Evolutionary conservation across 1,140 invertebrate species (phyloP).

Genomic region (Bombus superbus): DNA sequence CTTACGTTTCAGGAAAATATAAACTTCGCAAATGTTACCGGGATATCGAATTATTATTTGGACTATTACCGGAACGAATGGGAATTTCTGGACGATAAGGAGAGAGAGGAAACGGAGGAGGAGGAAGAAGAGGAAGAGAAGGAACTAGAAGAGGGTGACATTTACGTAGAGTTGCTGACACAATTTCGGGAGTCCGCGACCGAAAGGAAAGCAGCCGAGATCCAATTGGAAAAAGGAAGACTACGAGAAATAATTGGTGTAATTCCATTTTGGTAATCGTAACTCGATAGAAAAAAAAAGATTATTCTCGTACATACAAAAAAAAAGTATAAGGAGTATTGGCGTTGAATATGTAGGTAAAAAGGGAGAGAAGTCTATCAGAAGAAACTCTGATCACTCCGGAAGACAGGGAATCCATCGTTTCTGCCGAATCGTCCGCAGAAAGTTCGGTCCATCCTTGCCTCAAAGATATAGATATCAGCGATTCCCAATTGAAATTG

Average conservation of each 20-base stretch:
- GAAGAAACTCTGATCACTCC: conserved; percentile 62
- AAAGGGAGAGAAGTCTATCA: conserved; percentile 37
- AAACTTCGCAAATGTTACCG: conserved; percentile 21
- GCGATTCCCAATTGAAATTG: conserved; percentile 66
- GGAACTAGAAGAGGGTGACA: conserved; percentile 22
- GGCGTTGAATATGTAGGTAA: conserved; percentile 1
- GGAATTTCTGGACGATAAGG: conserved; percentile 42
- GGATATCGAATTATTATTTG: neutral
- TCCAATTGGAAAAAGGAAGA: conserved; percentile 29
- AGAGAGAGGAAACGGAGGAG: conserved; percentile 44
- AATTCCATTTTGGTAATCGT: conserved; percentile 46
- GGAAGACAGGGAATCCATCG: conserved; percentile 43
- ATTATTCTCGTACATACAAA: neutral
- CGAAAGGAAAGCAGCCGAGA: conserved; percentile 1
- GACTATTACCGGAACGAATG: conserved; percentile 33
- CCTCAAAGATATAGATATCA: conserved; percentile 63
- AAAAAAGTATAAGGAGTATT: neutral
- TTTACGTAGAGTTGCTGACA: conserved; percentile 5
- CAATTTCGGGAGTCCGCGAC: conserved; percentile 1
- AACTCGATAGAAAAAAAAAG: neutral
- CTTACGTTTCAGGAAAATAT: neutral
- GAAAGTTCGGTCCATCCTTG: conserved; percentile 58
- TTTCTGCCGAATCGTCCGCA: conserved; percentile 22
- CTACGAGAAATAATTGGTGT: conserved; percentile 58
- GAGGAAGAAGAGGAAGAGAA: conserved; percentile 18